Conservation (phyloP, 2,888 invertebrate species). For the Protula sp. region DNA sequence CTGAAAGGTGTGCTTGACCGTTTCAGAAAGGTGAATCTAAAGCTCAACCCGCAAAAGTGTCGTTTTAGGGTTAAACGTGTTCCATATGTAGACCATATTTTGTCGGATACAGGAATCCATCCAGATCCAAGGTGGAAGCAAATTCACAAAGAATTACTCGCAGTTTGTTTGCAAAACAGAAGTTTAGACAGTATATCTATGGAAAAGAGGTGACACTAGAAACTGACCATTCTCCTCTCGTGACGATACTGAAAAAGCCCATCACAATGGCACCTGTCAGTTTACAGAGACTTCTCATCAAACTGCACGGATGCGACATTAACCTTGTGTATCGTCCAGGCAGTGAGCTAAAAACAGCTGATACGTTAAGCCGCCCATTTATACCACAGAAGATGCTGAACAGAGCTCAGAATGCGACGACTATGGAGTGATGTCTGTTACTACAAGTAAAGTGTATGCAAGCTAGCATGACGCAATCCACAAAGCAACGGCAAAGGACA, state of each 20-base stretch:
- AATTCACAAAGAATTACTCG: conserved; percentile 25
- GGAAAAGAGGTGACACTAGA: conserved; percentile 2
- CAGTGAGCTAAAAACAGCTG: conserved; percentile 20
- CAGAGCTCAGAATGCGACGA: not conserved
- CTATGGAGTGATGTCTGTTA: not conserved
- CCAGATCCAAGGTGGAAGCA: conserved; percentile 10
- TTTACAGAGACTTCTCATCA: conserved; percentile 27
- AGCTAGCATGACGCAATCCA: not conserved
- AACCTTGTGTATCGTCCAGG: conserved; percentile 17
- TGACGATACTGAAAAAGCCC: conserved; percentile 21
- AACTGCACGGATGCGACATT: conserved; percentile 21
- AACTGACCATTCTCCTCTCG: conserved; percentile 14
- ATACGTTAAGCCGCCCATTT: conserved; percentile 19
- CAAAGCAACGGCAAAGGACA: not conserved
- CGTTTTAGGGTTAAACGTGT: not conserved
- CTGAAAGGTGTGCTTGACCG: not conserved
- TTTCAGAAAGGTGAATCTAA: not conserved
- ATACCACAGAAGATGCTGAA: not conserved
- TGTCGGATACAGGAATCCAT: not conserved
- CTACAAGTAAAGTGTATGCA: not conserved
- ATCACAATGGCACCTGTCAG: conserved; percentile 16
- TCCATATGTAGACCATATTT: not conserved
- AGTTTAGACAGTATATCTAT: conserved; percentile 17
- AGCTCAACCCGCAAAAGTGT: not conserved
- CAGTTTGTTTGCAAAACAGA: conserved; percentile 13